These are phyloP conservation scores for Aporophyla lueneburgensis DNA, from an alignment of 2,888 invertebrate species.

Conservation along the genomic window DNA sequence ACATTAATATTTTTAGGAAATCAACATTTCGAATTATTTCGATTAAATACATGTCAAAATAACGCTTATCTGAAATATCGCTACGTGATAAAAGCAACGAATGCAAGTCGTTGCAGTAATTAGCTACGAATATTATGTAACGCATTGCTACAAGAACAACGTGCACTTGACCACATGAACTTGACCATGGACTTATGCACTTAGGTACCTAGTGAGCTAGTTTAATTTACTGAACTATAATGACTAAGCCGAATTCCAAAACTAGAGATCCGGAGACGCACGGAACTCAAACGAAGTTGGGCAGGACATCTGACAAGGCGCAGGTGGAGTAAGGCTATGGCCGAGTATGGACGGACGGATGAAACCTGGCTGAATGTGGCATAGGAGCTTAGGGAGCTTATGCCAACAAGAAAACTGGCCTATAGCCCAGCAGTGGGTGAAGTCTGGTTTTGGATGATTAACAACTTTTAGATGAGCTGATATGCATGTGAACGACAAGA, in stretches of 20 bases:
- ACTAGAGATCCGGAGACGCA: not conserved
- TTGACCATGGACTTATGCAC: not conserved
- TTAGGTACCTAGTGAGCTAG: not conserved
- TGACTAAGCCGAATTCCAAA: not conserved
- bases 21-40: not conserved
- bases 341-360: not conserved
- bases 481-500: too few species aligned
- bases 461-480: too few species aligned
- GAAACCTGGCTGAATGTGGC: too few species aligned
- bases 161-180: not conserved
- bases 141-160: not conserved
- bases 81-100: not conserved
- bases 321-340: not conserved
- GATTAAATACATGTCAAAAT: not conserved
- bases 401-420: too few species aligned
- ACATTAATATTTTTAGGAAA: too few species aligned
- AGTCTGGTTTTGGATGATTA: too few species aligned
- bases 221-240: not conserved
- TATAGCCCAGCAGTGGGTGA: too few species aligned
- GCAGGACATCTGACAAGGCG: too few species aligned
- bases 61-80: not conserved
- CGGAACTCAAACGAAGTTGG: too few species aligned
- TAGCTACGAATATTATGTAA: not conserved
- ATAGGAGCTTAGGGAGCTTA: too few species aligned
- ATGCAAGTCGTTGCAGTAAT: slow-evolving; percentile 1